A percentile compares a stretch with the other conserved stretches of the same genome.
phyloP scores from a whole-genome alignment of 2,797 vertebrate genomes.

The Champsocephalus gunnari region DNA sequence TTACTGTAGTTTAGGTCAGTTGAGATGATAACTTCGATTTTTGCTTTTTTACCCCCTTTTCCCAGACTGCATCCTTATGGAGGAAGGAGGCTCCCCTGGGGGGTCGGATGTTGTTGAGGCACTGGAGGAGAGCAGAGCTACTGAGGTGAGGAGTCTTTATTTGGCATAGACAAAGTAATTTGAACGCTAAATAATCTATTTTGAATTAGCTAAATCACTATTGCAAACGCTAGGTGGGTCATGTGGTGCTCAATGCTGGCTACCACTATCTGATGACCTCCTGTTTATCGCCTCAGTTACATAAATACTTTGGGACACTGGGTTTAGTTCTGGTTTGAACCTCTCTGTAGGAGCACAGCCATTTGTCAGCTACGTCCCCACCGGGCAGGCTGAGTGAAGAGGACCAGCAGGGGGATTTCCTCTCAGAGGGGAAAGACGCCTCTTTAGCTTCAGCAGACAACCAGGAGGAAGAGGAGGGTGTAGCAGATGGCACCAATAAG shows the following conservation, averaged over 20 bases:
- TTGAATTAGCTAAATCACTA: neutral
- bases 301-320: slow-evolving; percentile 1
- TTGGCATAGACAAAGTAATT: neutral
- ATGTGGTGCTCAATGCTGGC: neutral
- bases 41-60: neutral
- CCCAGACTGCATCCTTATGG: slow-evolving; percentile 59
- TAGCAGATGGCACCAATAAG: slow-evolving; percentile 80
- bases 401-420: slow-evolving; percentile 82
- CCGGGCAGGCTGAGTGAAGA: slow-evolving; percentile 85
- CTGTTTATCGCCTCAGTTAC: neutral
- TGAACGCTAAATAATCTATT: neutral
- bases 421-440: slow-evolving; percentile 64
- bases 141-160: slow-evolving; percentile 61
- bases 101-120: slow-evolving; percentile 55
- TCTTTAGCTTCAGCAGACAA: slow-evolving; percentile 49
- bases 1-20: neutral
- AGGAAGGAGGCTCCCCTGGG: slow-evolving; percentile 57
- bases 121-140: slow-evolving; percentile 64
- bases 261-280: neutral
- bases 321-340: slow-evolving; percentile 14
- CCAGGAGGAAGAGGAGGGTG: slow-evolving; percentile 73
- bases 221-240: neutral
- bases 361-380: slow-evolving; percentile 83
- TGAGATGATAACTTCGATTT: neutral
- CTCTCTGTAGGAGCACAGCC: slow-evolving; percentile 77